phyloP scores from a whole-genome alignment of 2,888 invertebrate species.

The Drosophila silvestris region DNA sequence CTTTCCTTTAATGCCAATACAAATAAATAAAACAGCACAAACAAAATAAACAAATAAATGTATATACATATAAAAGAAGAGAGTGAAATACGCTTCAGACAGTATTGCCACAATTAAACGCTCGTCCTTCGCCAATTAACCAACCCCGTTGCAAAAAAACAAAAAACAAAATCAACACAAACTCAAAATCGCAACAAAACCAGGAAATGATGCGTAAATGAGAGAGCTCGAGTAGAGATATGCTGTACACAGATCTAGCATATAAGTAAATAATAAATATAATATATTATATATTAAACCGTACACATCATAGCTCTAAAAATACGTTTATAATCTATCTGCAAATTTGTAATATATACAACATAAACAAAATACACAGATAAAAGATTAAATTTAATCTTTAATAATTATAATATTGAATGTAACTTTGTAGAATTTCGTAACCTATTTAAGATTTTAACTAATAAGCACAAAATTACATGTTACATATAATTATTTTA shows the following conservation, averaged over 20 bases:
- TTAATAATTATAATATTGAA: not conserved
- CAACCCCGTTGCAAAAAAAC: slow-evolving; percentile 33
- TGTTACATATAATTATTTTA: not conserved
- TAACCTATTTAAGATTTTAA: not conserved
- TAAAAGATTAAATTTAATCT: not conserved
- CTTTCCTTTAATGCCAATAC: slow-evolving; percentile 54
- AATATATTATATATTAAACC: not conserved
- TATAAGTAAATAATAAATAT: not conserved
- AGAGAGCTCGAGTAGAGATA: not conserved
- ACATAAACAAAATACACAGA: no score
- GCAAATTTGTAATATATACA: no score
- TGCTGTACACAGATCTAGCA: not conserved
- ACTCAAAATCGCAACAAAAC: slow-evolving; percentile 18
- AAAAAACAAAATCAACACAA: slow-evolving; percentile 27
- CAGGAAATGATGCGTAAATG: slow-evolving; percentile 3
- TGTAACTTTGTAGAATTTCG: no score
- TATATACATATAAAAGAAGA: not conserved
- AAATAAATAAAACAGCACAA: slow-evolving; percentile 50
- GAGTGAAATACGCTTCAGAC: slow-evolving; percentile 23
- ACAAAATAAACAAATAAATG: slow-evolving; percentile 9
- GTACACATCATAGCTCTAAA: no score
- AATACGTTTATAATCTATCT: not conserved
- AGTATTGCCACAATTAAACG: slow-evolving; percentile 76
- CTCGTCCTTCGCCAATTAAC: slow-evolving; percentile 76
- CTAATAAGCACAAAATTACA: not conserved